Conservation (phyloP, 2,888 invertebrate genomes). For the Furcula furcula region DNA sequence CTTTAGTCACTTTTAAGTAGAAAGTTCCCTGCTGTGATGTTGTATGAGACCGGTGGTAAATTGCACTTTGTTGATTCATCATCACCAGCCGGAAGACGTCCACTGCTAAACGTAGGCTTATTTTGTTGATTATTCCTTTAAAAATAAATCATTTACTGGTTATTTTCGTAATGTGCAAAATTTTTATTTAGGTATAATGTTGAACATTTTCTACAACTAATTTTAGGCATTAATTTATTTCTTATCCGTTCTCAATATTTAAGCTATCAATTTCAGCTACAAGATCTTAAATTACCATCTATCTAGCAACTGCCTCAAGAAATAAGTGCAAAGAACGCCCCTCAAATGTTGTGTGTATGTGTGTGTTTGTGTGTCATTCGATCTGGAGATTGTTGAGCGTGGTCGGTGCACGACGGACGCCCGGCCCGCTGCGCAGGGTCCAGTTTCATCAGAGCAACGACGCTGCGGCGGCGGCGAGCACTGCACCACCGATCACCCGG, state of each 20-base stretch:
- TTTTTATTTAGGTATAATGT: no score
- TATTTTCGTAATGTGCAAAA: no score
- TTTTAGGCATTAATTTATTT: no score
- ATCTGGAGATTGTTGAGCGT: constrained; percentile 10
- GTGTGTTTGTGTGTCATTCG: constrained; percentile 17
- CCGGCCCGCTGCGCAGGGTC: constrained; percentile 21
- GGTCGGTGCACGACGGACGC: constrained; percentile 10
- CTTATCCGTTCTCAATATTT: not conserved
- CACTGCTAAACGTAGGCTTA: no score
- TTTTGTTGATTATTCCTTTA: no score
- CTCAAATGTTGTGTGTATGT: constrained; percentile 1
- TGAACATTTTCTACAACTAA: no score
- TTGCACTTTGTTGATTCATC: constrained; percentile 21
- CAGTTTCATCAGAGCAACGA: constrained; percentile 28
- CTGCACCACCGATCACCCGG: constrained; percentile 20
- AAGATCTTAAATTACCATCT: not conserved
- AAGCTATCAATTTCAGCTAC: not conserved
- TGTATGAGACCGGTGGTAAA: constrained; percentile 12
- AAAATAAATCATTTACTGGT: no score
- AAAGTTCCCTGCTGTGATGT: constrained; percentile 17
- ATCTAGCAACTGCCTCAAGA: constrained; percentile 23
- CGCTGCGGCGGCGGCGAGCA: constrained; percentile 18
- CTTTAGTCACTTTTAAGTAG: constrained; percentile 17
- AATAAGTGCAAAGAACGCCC: constrained; percentile 24
- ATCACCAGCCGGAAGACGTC: no score